Percentiles rank a stretch among this genome's conserved stretches.
These are phyloP conservation scores for Liolophura sinensis DNA, from an alignment of 1,140 invertebrate species.

Conservation along the genomic window DNA sequence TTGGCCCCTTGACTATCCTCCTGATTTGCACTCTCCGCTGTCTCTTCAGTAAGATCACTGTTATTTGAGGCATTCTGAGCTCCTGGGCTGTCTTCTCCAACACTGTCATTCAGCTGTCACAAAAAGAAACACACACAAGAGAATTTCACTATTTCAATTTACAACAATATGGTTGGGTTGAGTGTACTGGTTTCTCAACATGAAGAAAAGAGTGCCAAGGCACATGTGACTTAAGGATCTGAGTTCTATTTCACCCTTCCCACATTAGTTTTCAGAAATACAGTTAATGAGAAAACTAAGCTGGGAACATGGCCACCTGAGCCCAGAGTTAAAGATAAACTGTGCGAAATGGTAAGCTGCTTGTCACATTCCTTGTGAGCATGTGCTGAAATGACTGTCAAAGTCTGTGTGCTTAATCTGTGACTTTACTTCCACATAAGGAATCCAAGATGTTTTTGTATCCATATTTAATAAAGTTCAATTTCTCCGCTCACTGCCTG, in stretches of 20 bases:
- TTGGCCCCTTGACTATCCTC: not conserved
- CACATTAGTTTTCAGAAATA: not conserved
- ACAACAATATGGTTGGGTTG: too few species aligned
- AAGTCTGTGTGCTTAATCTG: too few species aligned
- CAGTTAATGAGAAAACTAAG: not conserved
- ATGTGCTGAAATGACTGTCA: too few species aligned
- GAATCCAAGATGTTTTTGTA: too few species aligned
- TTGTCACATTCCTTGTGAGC: too few species aligned
- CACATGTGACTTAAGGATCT: not conserved
- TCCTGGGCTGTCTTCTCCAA: not conserved
- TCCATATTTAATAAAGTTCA: too few species aligned
- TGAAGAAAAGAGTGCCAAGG: not conserved
- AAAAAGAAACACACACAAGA: not conserved
- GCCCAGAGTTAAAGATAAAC: too few species aligned
- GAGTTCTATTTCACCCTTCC: not conserved
- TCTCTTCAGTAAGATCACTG: not conserved
- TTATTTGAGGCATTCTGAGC: not conserved
- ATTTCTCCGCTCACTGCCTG: too few species aligned
- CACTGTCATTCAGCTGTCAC: conserved; percentile 6
- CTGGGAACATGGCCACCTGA: too few species aligned
- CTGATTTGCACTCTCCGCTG: not conserved
- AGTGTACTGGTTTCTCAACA: too few species aligned
- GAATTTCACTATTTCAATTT: not conserved
- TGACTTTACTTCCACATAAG: too few species aligned
- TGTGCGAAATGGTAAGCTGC: too few species aligned